These are phyloP conservation scores for Augochlorella aurata DNA, from an alignment of 2,888 invertebrate species.

Conservation along the genomic window DNA sequence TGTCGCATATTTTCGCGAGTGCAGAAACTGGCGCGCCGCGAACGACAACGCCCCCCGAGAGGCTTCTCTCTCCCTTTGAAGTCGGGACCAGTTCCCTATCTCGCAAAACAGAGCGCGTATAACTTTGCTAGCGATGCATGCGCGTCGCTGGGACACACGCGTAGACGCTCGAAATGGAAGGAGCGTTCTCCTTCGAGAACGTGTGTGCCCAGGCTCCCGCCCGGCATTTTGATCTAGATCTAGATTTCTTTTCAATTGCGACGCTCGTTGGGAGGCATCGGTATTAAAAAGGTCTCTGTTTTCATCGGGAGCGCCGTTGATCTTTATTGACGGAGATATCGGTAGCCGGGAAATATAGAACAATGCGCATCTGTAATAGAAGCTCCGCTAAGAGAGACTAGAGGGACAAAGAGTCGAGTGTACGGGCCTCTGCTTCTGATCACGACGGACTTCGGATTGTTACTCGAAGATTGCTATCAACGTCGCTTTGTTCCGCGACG, in stretches of 20 bases:
- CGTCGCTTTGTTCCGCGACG: not conserved
- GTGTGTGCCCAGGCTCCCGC: not conserved
- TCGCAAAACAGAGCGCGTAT: constrained; percentile 8
- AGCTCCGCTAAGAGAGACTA: not conserved
- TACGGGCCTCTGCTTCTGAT: not conserved
- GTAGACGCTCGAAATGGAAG: constrained; percentile 1
- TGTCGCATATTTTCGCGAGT: constrained; percentile 9
- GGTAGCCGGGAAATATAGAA: not conserved
- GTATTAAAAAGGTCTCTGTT: constrained; percentile 1
- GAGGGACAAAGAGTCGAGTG: constrained; percentile 2
- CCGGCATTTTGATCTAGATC: not conserved
- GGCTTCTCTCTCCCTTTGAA: constrained; percentile 18
- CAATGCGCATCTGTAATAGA: constrained; percentile 1
- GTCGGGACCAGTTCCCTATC: not conserved
- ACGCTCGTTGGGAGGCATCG: not conserved
- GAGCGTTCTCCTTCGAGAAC: not conserved
- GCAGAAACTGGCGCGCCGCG: constrained; percentile 7
- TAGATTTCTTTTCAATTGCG: not conserved
- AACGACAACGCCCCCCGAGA: not conserved
- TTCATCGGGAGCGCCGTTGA: not conserved
- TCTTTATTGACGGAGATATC: not conserved
- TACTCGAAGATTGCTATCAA: not conserved
- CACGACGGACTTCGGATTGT: not conserved
- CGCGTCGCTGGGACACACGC: not conserved
- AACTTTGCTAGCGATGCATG: constrained; percentile 1